Conservation (phyloP, 2,113 vertebrate genomes). For the Capricornis sumatraensis region DNA sequence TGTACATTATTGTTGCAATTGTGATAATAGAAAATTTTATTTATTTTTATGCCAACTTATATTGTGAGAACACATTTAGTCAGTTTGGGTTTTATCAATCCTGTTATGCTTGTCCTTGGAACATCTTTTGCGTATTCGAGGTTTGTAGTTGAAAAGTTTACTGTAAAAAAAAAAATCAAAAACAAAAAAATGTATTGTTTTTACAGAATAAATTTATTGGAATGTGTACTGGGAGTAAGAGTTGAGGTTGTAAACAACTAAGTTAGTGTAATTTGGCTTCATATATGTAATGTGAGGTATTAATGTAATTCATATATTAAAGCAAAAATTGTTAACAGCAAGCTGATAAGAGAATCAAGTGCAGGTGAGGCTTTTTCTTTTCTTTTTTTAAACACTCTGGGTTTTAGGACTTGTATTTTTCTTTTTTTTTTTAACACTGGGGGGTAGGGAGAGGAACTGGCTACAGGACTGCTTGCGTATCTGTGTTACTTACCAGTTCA, state of each 20-base stretch:
- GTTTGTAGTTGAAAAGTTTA: conserved; percentile 94
- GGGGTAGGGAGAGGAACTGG: not conserved
- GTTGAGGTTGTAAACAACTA: conserved; percentile 85
- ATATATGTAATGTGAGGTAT: conserved; percentile 86
- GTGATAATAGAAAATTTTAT: conserved; percentile 88
- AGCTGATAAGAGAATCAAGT: conserved; percentile 81
- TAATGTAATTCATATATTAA: conserved; percentile 87
- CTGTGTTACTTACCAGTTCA: not conserved
- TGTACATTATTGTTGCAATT: conserved; percentile 86
- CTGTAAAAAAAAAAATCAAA: conserved; percentile 86
- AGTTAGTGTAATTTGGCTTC: conserved; percentile 85
- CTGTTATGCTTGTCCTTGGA: conserved; percentile 89
- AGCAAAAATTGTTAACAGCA: conserved; percentile 84
- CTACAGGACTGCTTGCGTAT: not conserved
- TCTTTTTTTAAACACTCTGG: conserved; percentile 72
- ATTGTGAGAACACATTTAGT: conserved; percentile 84
- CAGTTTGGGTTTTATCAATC: conserved; percentile 81
- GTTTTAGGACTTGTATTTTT: conserved; percentile 50
- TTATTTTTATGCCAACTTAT: conserved; percentile 89
- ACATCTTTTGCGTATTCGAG: conserved; percentile 90
- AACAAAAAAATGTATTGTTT: conserved; percentile 93
- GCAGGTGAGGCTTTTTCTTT: conserved; percentile 79
- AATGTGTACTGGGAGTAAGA: conserved; percentile 89
- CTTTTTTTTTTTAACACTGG: conserved; percentile 33
- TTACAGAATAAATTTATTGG: conserved; percentile 98